phyloP scores from a whole-genome alignment of 2,113 vertebrate species.

The Nesospiza acunhae region DNA sequence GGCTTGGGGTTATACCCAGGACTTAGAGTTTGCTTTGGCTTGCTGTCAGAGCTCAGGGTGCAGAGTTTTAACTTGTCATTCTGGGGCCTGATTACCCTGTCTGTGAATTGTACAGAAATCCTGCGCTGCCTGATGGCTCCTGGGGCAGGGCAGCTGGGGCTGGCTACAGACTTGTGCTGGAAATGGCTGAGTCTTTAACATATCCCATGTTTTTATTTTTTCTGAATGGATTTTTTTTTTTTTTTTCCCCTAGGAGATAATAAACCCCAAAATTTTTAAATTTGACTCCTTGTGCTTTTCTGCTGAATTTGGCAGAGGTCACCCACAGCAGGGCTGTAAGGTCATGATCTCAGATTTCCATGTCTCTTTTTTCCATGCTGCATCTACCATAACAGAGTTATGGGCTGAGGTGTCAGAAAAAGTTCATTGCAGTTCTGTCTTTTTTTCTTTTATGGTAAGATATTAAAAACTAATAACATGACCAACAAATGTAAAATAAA shows the following conservation, averaged over 20 bases:
- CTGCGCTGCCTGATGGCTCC: background rate
- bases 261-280: accelerated
- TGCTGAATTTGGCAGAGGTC: background rate
- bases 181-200: background rate
- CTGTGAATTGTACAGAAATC: background rate
- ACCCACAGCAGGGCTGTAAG: background rate
- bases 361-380: background rate
- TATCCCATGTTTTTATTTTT: background rate
- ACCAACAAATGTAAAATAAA: slow-evolving; percentile 53
- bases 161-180: background rate
- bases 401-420: background rate
- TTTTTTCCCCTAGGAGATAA: background rate
- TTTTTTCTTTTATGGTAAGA: background rate
- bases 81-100: background rate
- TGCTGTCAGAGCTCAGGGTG: background rate
- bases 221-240: background rate
- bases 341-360: background rate
- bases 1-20: background rate
- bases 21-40: background rate
- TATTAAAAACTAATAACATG: slow-evolving; percentile 64
- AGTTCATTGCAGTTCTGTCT: slow-evolving; percentile 41
- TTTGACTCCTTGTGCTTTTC: background rate
- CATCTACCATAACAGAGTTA: background rate
- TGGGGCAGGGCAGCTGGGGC: background rate
- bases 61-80: background rate